Evolutionary conservation across 2,113 vertebrate genomes (phyloP).

Genomic region (Otocyon megalotis): DNA sequence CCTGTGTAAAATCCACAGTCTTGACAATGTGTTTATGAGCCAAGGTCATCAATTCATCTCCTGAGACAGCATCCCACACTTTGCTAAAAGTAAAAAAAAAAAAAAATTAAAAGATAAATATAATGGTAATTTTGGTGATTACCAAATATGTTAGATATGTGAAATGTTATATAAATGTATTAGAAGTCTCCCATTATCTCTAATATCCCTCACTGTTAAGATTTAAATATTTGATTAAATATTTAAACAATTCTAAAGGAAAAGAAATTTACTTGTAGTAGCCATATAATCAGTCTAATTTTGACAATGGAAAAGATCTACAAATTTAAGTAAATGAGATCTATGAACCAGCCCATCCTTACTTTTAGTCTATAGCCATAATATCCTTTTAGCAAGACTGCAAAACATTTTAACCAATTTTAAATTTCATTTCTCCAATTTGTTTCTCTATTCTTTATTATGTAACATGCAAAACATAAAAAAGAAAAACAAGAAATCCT

Average conservation of each 20-base stretch:
- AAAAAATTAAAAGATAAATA: slow-evolving; percentile 60
- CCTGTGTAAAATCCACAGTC: slow-evolving; percentile 97
- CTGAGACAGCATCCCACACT: slow-evolving; percentile 98
- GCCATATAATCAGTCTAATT: slow-evolving; percentile 7
- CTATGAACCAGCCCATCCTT: not conserved
- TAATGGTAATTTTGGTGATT: slow-evolving; percentile 76
- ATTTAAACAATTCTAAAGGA: not conserved
- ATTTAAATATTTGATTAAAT: slow-evolving; percentile 11
- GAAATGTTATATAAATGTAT: not conserved
- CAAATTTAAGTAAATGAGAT: slow-evolving; percentile 8
- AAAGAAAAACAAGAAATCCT: not conserved
- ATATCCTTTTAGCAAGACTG: not conserved
- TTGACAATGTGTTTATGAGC: slow-evolving; percentile 99
- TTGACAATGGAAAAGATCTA: not conserved
- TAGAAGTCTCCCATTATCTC: not conserved
- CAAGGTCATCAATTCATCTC: slow-evolving; percentile 96
- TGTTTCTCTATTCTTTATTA: not conserved
- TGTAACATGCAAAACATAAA: not conserved
- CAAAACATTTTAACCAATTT: slow-evolving; percentile 15
- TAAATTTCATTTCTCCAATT: not conserved
- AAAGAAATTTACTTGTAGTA: not conserved
- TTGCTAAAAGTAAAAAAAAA: slow-evolving; percentile 89
- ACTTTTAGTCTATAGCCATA: not conserved
- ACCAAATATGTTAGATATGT: not conserved
- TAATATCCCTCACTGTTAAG: not conserved